Conservation (phyloP, 1,140 invertebrate species). For the Calycopis cecrops region DNA sequence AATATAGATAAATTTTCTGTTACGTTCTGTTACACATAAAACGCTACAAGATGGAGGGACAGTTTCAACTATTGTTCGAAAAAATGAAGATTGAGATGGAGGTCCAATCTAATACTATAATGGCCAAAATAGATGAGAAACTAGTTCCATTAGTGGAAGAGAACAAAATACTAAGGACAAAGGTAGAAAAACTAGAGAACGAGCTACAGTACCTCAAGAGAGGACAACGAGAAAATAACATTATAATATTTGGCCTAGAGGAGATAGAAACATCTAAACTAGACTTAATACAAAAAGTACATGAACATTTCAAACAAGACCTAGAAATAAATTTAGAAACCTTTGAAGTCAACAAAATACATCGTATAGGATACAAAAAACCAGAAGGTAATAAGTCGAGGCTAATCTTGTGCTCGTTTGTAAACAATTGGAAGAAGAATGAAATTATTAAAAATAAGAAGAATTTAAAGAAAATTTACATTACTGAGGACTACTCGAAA, state of each 20-base stretch:
- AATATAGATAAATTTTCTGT: too few relatives aligned
- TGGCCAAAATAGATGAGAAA: slow-evolving; percentile 30
- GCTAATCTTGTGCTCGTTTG: slow-evolving; percentile 22
- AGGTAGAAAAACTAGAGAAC: slow-evolving; percentile 28
- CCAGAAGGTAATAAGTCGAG: slow-evolving; percentile 21
- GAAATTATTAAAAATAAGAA: slow-evolving; percentile 28
- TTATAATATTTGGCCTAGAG: slow-evolving; percentile 28
- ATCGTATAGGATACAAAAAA: slow-evolving; percentile 23
- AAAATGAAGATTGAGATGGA: slow-evolving; percentile 34
- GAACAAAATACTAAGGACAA: slow-evolving; percentile 27
- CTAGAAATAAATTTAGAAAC: slow-evolving; percentile 20
- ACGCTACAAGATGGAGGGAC: slow-evolving; percentile 32
- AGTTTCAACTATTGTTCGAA: slow-evolving; percentile 28
- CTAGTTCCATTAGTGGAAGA: slow-evolving; percentile 25
- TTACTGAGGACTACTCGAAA: slow-evolving; percentile 31
- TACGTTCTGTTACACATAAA: too few relatives aligned
- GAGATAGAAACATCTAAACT: slow-evolving; percentile 19
- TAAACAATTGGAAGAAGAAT: slow-evolving; percentile 25
- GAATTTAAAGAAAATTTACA: slow-evolving; percentile 24
- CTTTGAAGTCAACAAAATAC: slow-evolving; percentile 22
- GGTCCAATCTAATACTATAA: slow-evolving; percentile 26
- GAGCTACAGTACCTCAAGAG: slow-evolving; percentile 25
- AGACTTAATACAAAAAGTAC: slow-evolving; percentile 16
- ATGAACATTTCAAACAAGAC: slow-evolving; percentile 16
- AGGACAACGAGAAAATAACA: slow-evolving; percentile 24